Evolutionary conservation across 2,113 vertebrate genomes (phyloP).

Genomic region (Myocastor coypus): DNA sequence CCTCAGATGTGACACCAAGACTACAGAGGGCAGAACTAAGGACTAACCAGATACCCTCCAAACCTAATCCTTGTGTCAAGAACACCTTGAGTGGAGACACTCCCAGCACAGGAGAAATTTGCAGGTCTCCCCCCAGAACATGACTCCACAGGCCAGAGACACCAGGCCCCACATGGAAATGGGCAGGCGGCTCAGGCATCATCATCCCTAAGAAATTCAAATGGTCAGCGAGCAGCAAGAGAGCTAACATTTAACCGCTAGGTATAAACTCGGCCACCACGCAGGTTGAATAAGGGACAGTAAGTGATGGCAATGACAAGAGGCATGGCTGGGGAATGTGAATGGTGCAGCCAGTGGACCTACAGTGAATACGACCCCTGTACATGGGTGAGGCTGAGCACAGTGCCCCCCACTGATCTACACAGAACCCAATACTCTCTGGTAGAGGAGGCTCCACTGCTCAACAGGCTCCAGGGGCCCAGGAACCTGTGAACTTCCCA

Average conservation of each 20-base stretch:
- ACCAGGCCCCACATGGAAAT: neutral
- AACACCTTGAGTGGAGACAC: neutral
- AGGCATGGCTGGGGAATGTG: neutral
- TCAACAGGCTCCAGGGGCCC: neutral
- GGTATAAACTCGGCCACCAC: neutral
- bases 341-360: neutral
- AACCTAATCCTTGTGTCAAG: neutral
- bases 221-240: neutral
- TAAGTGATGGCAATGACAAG: neutral
- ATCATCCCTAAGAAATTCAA: neutral
- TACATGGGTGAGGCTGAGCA: neutral
- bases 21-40: neutral
- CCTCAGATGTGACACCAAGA: neutral
- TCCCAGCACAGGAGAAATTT: neutral
- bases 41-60: neutral
- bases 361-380: no score
- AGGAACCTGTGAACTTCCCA: neutral
- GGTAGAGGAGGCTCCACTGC: neutral
- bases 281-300: no score
- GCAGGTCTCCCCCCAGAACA: neutral
- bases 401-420: no score
- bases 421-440: no score
- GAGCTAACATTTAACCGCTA: neutral
- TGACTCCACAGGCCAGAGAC: neutral
- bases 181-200: neutral